These are phyloP conservation scores for Puma concolor DNA, from an alignment of 2,113 vertebrate genomes.

Conservation along the genomic window DNA sequence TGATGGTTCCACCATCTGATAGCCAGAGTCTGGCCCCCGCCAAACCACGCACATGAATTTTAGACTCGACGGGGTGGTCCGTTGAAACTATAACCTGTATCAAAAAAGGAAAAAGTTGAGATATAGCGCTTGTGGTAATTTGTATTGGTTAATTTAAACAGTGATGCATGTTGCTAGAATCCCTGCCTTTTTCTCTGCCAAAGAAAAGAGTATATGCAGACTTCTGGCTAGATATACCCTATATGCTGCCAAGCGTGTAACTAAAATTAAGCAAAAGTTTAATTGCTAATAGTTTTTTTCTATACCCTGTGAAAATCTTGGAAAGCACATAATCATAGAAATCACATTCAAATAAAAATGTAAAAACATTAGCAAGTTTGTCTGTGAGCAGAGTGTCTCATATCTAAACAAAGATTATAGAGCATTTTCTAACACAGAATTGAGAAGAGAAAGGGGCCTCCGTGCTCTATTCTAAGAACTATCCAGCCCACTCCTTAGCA, in stretches of 20 bases:
- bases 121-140: neutral
- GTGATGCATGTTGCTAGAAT: neutral
- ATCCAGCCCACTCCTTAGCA: too few relatives aligned
- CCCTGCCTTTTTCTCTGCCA: neutral
- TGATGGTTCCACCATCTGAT: neutral
- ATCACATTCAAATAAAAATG: neutral
- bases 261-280: slow-evolving; percentile 58
- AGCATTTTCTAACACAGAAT: fast-evolving
- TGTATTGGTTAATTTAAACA: neutral
- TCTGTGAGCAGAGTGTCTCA: neutral
- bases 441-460: neutral
- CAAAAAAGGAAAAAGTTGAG: neutral
- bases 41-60: fast-evolving
- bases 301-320: slow-evolving; percentile 46
- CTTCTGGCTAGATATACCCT: neutral
- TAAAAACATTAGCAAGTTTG: neutral
- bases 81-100: neutral
- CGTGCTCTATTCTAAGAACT: neutral
- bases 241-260: slow-evolving; percentile 21
- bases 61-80: too few relatives aligned
- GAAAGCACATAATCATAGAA: slow-evolving; percentile 45
- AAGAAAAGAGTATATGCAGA: neutral
- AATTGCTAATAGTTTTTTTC: slow-evolving; percentile 39
- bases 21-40: neutral
- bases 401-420: fast-evolving